Evolutionary conservation across 2,113 vertebrate genomes (phyloP).

Genomic region (Elephantulus edwardii): DNA sequence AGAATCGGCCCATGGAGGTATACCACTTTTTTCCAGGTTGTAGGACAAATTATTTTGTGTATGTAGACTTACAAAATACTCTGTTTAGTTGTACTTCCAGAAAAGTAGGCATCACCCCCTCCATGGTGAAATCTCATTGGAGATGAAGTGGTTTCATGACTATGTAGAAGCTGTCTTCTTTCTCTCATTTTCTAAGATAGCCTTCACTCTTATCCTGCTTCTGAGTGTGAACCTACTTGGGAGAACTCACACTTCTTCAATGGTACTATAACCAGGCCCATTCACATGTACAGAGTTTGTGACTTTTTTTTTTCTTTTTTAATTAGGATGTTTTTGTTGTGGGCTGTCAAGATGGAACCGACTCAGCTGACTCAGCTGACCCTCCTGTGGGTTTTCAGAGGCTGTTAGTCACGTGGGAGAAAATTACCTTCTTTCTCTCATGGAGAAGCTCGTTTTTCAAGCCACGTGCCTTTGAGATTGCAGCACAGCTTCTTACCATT

Average conservation of each 20-base stretch:
- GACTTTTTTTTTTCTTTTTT: too few relatives aligned
- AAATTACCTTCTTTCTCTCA: too few relatives aligned
- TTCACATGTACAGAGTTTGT: neutral
- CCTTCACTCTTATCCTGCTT: neutral
- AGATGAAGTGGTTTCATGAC: neutral
- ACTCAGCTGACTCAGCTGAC: too few relatives aligned
- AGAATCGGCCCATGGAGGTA: neutral
- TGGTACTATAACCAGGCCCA: neutral
- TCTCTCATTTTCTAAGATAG: neutral
- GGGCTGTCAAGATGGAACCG: too few relatives aligned
- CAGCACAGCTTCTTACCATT: too few relatives aligned
- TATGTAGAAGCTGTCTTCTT: neutral
- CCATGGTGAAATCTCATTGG: neutral
- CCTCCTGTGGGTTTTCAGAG: too few relatives aligned
- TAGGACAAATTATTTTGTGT: neutral
- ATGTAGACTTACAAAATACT: neutral
- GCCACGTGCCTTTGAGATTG: too few relatives aligned
- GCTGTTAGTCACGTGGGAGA: too few relatives aligned
- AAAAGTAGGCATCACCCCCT: neutral
- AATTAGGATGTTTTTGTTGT: too few relatives aligned
- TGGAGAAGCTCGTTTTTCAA: too few relatives aligned
- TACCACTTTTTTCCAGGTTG: neutral
- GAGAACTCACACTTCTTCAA: neutral
- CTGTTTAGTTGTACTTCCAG: neutral
- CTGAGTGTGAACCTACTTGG: neutral